phyloP scores from a whole-genome alignment of 2,113 vertebrate genomes.

The Takifugu flavidus region DNA sequence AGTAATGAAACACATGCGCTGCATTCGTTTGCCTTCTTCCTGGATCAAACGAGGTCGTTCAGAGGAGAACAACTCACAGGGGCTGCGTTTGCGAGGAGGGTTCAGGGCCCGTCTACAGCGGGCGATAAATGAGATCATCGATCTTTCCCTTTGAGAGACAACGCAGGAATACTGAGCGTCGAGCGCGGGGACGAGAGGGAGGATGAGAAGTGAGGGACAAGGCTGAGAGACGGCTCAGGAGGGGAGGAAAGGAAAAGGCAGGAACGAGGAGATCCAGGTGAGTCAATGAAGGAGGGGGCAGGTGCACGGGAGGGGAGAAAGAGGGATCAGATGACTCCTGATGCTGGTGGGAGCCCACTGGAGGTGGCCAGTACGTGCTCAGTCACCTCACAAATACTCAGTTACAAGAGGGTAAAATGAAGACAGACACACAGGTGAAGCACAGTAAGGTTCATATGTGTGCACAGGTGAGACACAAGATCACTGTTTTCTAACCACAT shows the following conservation, averaged over 20 bases:
- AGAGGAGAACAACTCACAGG: slow-evolving; percentile 13
- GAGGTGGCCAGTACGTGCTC: slow-evolving; percentile 31
- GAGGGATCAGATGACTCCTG: slow-evolving; percentile 28
- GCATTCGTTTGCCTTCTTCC: neutral
- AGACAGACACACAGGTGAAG: neutral
- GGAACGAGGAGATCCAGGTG: slow-evolving; percentile 17
- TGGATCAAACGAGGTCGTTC: slow-evolving; percentile 8
- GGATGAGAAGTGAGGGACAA: slow-evolving; percentile 15
- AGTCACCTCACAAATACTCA: slow-evolving; percentile 25
- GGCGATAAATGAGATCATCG: slow-evolving; percentile 52
- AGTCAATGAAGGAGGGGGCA: slow-evolving; percentile 18
- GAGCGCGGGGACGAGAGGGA: slow-evolving; percentile 17
- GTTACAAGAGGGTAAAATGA: neutral
- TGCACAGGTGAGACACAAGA: too few relatives aligned
- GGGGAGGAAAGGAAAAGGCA: slow-evolving; percentile 25
- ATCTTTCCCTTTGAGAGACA: slow-evolving; percentile 39
- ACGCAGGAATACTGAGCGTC: slow-evolving; percentile 50
- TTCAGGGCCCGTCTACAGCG: slow-evolving; percentile 38
- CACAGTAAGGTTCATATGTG: too few relatives aligned
- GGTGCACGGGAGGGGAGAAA: neutral
- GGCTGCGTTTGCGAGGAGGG: slow-evolving; percentile 21
- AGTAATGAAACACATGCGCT: neutral
- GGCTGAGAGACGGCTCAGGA: slow-evolving; percentile 15
- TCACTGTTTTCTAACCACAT: too few relatives aligned
- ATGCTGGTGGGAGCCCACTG: slow-evolving; percentile 29